Conservation (phyloP, 2,888 invertebrate genomes). For the Morpho achilles region DNA sequence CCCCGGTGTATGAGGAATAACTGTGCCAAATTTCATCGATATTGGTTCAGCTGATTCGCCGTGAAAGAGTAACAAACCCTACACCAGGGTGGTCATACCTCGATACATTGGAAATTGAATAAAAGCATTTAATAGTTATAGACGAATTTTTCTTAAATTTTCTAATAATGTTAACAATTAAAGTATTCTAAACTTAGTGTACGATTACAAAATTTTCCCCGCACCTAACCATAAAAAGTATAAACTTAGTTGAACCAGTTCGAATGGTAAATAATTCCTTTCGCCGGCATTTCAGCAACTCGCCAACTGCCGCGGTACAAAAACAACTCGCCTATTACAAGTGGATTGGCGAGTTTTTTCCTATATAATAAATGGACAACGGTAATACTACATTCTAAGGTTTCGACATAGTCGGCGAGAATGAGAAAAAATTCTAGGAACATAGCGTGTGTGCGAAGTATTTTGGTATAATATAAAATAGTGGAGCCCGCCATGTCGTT, state of each 20-base stretch:
- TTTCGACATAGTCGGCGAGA: conserved; percentile 21
- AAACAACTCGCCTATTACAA: conserved; percentile 14
- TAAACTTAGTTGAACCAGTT: conserved; percentile 18
- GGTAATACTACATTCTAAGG: conserved; percentile 30
- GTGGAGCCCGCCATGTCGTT: no score
- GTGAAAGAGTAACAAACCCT: no score
- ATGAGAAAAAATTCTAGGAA: conserved; percentile 22
- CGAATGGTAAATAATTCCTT: conserved; percentile 17
- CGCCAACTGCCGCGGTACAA: conserved; percentile 5
- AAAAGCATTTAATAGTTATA: no score
- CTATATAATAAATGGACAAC: conserved; percentile 24
- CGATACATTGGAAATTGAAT: no score
- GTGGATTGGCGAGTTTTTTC: conserved; percentile 24
- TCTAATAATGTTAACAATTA: no score
- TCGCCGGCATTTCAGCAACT: conserved; percentile 9
- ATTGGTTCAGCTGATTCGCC: no score
- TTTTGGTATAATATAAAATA: no score
- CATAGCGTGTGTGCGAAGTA: neutral
- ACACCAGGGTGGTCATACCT: no score
- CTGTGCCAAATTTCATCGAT: no score
- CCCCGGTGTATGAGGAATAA: no score
- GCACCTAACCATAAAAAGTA: neutral
- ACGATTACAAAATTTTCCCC: conserved; percentile 7
- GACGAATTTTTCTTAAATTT: no score
- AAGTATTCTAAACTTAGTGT: neutral